Evolutionary conservation across 2,888 invertebrate genomes (phyloP), one percentile per base, ranked within the genome.

Genomic region (Asteroscopus sphinx): DNA sequence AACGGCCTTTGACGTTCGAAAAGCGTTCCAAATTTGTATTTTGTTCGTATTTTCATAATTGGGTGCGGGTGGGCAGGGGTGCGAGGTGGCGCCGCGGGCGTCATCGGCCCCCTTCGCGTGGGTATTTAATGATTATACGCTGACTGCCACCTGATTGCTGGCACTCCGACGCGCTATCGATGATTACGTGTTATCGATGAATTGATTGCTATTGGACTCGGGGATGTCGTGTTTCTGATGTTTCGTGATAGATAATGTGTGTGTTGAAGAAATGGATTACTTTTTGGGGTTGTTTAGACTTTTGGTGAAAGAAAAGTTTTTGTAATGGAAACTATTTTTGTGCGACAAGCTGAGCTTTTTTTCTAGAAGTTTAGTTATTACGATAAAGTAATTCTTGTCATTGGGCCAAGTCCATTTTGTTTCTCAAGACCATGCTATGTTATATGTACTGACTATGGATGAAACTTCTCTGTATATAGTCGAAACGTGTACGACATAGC

Each of bases 81-180:
- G 67, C 70, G 80, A 76, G 87, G 89, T 85, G 89, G 88, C 69
- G 88, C 91, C 90, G 88, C 87, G 88, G 90, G 92, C 91, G 88
- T 89, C 89, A 90, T 90, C 87, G 87, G 89, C 80, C 90, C 92
- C 91, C 90, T 82, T 81, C 85, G 91, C 90, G 90, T 89, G 93
- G 92, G 93, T 93, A 93, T 93, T 93, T 93, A 94, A 94, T 93
- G 94, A 93, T 94, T 93, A 92, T 92, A 91, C 91, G 94, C 90
- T 93, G 94, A 93, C 93, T 92, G 90, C 93, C 91, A 92, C 90
- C 94, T 92, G 93, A 92, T 93, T 91, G 93, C 91, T 84, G 89
- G 80, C 73, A 76, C 79, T 74, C 80, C 76, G 83, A 76, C 79
- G 80, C 72, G 73, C 72, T 79, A 83, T 86, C 88, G 86, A 89